A percentile compares a stretch with the other conserved stretches of the same genome.
Evolutionary conservation across 2,888 invertebrate genomes (phyloP).

Genomic region (Oxytorus armatus): DNA sequence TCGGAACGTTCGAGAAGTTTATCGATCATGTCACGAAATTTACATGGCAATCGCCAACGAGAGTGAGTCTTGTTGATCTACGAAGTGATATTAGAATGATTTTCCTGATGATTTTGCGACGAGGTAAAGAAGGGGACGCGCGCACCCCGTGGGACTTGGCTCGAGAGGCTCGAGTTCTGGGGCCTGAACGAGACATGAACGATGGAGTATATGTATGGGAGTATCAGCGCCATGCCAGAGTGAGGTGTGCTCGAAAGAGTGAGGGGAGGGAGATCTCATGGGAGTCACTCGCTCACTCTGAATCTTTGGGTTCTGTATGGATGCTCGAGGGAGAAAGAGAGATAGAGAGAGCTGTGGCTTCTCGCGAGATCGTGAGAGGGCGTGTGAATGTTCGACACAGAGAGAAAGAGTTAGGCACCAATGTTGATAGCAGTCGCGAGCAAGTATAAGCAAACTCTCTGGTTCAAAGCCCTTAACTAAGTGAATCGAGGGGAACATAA

Average conservation of each 20-base stretch:
- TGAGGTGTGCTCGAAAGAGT: background rate
- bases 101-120: background rate
- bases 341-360: constrained; percentile 19
- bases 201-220: constrained; percentile 4
- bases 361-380: constrained; percentile 71
- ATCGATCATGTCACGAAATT: background rate
- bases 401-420: constrained; percentile 36
- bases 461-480: constrained; percentile 61
- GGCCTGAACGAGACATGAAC: too few species aligned
- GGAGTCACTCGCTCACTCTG: constrained; percentile 36
- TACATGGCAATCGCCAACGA: background rate
- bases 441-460: constrained; percentile 34
- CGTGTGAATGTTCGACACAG: constrained; percentile 70
- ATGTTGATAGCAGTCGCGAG: constrained; percentile 52
- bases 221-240: too few species aligned
- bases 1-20: background rate
- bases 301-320: constrained; percentile 43
- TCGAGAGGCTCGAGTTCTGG: constrained; percentile 24
- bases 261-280: constrained; percentile 52
- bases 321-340: constrained; percentile 21
- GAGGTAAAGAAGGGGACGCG: background rate
- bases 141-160: constrained; percentile 36
- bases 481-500: constrained; percentile 58
- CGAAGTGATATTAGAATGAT: constrained; percentile 19
- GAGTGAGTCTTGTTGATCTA: background rate